These are phyloP conservation scores for Danio aesculapii DNA, from an alignment of 2,797 vertebrate species.

Conservation along the genomic window DNA sequence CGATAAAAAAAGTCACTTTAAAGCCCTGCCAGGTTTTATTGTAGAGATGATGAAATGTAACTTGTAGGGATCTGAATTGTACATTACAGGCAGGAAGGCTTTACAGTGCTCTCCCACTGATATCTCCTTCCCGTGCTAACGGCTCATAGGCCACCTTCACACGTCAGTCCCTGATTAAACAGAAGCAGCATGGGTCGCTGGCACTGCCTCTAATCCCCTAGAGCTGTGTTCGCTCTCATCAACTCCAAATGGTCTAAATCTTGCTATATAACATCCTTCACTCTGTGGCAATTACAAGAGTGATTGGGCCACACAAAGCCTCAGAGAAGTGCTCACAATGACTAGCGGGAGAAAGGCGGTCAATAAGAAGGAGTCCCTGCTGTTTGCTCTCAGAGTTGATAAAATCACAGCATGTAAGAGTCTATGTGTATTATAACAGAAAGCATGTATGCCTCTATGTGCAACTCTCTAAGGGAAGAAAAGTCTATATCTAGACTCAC, in stretches of 20 bases:
- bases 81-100: slow-evolving; percentile 66
- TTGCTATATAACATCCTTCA: slow-evolving; percentile 58
- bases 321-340: slow-evolving; percentile 67
- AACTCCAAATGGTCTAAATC: slow-evolving; percentile 63
- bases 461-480: slow-evolving; percentile 12
- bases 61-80: slow-evolving; percentile 65
- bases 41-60: slow-evolving; percentile 59
- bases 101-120: slow-evolving; percentile 69
- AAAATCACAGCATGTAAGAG: slow-evolving; percentile 46
- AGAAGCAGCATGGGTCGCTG: slow-evolving; percentile 71
- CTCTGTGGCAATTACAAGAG: slow-evolving; percentile 62
- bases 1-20: slow-evolving; percentile 65
- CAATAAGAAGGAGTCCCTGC: slow-evolving; percentile 61
- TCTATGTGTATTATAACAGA: slow-evolving; percentile 37
- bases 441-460: not conserved
- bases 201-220: slow-evolving; percentile 62
- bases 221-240: slow-evolving; percentile 61
- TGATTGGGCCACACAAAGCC: slow-evolving; percentile 53
- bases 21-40: slow-evolving; percentile 68
- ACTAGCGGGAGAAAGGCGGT: slow-evolving; percentile 65
- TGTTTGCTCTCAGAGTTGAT: slow-evolving; percentile 63
- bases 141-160: slow-evolving; percentile 65
- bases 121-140: slow-evolving; percentile 66
- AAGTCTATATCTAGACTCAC: slow-evolving; percentile 25
- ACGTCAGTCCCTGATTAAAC: slow-evolving; percentile 70